These are phyloP conservation scores for Philonicus albiceps DNA, from an alignment of 2,888 invertebrate genomes.

Conservation along the genomic window DNA sequence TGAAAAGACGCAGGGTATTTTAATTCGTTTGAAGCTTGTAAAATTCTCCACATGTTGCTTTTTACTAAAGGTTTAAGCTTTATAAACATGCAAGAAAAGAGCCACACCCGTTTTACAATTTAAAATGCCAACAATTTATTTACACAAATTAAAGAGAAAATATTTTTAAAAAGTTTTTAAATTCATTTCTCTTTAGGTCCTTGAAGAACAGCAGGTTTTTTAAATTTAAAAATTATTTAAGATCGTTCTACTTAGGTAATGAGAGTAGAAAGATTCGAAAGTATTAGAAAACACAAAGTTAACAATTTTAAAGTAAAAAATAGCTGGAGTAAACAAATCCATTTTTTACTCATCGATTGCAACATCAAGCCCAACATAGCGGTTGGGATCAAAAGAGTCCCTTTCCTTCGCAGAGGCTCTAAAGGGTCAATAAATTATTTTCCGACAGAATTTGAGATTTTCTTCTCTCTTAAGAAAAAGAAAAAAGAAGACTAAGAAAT, in stretches of 20 bases:
- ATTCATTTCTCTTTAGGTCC: too few relatives aligned
- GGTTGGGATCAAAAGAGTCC: neutral
- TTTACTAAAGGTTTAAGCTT: neutral
- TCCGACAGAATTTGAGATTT: neutral
- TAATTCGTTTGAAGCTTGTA: neutral
- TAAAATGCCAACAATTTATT: too few relatives aligned
- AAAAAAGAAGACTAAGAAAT: neutral
- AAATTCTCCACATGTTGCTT: neutral
- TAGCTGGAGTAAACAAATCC: neutral
- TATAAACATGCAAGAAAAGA: neutral
- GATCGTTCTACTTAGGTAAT: too few relatives aligned
- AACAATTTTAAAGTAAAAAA: neutral
- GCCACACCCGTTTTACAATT: too few relatives aligned
- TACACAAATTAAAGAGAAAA: too few relatives aligned
- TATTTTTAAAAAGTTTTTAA: too few relatives aligned
- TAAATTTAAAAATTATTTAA: too few relatives aligned
- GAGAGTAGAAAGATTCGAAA: too few relatives aligned
- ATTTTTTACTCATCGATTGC: neutral
- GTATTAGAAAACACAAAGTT: neutral
- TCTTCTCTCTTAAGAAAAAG: neutral
- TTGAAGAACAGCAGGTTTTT: too few relatives aligned
- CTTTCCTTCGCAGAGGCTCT: neutral
- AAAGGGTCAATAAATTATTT: conserved; percentile 29
- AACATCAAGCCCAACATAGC: neutral
- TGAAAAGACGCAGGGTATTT: neutral